Percentiles rank a stretch among this genome's conserved stretches.
Evolutionary conservation across 2,113 vertebrate genomes (phyloP).

Genomic region (Carassius carassius): DNA sequence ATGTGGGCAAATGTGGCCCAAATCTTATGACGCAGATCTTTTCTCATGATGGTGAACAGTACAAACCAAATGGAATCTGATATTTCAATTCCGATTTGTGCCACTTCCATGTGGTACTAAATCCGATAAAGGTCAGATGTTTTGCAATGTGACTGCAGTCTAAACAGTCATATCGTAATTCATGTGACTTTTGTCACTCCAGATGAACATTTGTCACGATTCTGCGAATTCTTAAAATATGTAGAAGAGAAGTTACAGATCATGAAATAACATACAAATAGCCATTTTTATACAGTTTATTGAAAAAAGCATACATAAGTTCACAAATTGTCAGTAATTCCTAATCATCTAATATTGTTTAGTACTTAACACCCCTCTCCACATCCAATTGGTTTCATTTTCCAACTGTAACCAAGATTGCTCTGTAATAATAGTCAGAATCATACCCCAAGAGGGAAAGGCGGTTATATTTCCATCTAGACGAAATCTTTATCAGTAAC

Average conservation of each 20-base stretch:
- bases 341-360: slow-evolving; percentile 52
- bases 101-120: too few species aligned
- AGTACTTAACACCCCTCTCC: slow-evolving; percentile 61
- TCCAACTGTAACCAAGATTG: not conserved
- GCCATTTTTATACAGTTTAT: slow-evolving; percentile 76
- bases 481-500: not conserved
- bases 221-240: not conserved
- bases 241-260: not conserved
- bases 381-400: not conserved
- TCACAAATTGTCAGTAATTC: slow-evolving; percentile 63
- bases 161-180: too few species aligned
- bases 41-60: too few species aligned
- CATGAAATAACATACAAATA: not conserved
- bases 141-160: too few species aligned
- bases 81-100: too few species aligned
- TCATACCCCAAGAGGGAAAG: slow-evolving; percentile 5
- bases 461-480: slow-evolving; percentile 12
- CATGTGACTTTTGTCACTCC: too few species aligned
- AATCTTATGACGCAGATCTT: too few species aligned
- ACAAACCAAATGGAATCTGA: too few species aligned
- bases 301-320: slow-evolving; percentile 81
- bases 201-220: too few species aligned
- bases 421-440: slow-evolving; percentile 15
- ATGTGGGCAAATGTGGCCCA: too few species aligned
- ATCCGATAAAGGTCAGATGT: too few species aligned